Base-by-base conservation (phyloP, 2,797 vertebrate genomes). In the Serranus cabrilla region DNA sequence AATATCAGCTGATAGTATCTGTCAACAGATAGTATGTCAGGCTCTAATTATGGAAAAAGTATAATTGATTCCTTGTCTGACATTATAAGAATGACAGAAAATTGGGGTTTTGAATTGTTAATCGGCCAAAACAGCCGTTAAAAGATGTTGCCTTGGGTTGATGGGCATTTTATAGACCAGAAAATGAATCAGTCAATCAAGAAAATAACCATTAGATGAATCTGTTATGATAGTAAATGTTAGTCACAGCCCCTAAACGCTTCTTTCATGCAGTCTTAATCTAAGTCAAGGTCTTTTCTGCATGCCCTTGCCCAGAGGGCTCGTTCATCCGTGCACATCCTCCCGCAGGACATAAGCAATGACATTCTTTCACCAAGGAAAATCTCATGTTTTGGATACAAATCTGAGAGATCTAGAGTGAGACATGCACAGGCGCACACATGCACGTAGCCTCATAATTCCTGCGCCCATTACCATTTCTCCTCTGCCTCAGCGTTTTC, bases 351-450 rank as follows among this genome's bases (percentile, higher is more conserved):
- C 77, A 65, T 9, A 25, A 58, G 70, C 64, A 66, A 37, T 18
- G 69, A 56, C 77, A 43, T 76, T 83, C 68, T 76, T 85, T 62
- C 75, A 55, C 46, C 27, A 17, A 25, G 57, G 59, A 76, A 82
- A 83, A 78, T 67, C 81, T 71, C 51, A 39, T 88, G 86, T 91
- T 91, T 90, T 88, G 75, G 78, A 82, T 68, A 87, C 86, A 89
- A 82, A 89, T 65, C 80, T 71, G 34, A 55, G 59, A 58, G 73
- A 84, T 78, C 43, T 47, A 40, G 47, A 75, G 71, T 31, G 62
- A 79, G 71, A 81, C 65, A 23, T 67, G 57, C 78, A 69, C 56
- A 71, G 56, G 21, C 58, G 34, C 77, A 67, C 25, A 67, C 79
- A 59, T 13, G 61, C 71, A 61, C 81, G 42, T 17, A 5, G 20